Conservation (phyloP, 2,113 vertebrate species). For the Tupaia tana region DNA sequence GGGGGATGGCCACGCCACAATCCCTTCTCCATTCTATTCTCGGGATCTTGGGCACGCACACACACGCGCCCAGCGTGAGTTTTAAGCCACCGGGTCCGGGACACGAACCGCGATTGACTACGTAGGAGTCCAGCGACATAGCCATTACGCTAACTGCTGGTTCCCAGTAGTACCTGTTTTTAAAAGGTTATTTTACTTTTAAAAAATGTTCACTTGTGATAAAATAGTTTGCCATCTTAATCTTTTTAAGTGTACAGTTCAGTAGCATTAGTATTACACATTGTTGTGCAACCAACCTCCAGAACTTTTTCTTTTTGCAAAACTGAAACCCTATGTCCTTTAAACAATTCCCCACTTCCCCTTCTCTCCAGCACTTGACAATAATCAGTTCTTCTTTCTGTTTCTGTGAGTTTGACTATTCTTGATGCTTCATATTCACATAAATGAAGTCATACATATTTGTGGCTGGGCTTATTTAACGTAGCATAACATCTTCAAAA, state of each 20-base stretch:
- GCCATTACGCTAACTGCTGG: too few relatives aligned
- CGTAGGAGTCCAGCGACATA: too few relatives aligned
- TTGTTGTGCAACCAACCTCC: not conserved
- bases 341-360: not conserved
- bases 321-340: not conserved
- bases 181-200: not conserved
- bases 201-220: not conserved
- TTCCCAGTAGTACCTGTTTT: not conserved
- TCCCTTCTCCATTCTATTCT: too few relatives aligned
- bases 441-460: not conserved
- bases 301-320: constrained; percentile 4
- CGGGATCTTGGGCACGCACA: too few relatives aligned
- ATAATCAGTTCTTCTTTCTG: not conserved
- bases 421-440: not conserved
- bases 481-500: not conserved
- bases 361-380: not conserved
- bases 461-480: not conserved
- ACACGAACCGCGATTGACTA: too few relatives aligned
- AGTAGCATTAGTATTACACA: constrained; percentile 15
- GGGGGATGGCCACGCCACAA: too few relatives aligned
- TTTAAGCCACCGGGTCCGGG: too few relatives aligned
- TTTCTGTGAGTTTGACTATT: not conserved
- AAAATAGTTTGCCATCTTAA: constrained; percentile 11
- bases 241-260: not conserved
- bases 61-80: too few relatives aligned